phyloP scores from a whole-genome alignment of 2,888 invertebrate genomes.

The Ceramica pisi region DNA sequence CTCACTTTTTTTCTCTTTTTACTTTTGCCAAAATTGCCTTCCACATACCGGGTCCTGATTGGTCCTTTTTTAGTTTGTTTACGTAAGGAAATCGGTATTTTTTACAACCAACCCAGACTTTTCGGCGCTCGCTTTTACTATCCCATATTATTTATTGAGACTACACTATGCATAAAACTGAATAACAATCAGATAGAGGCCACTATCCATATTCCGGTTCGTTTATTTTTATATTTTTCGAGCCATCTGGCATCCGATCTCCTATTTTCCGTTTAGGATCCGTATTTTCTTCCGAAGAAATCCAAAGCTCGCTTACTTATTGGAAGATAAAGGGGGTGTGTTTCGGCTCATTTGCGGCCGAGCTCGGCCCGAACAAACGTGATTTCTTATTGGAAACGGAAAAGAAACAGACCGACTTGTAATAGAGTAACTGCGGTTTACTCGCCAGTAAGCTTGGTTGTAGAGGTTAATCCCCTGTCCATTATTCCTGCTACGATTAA shows the following conservation, averaged over 20 bases:
- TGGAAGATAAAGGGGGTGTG: constrained; percentile 88
- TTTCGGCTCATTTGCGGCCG: constrained; percentile 88
- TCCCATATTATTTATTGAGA: constrained; percentile 79
- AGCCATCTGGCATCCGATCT: constrained; percentile 84
- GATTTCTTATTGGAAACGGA: constrained; percentile 86
- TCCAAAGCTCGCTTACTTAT: constrained; percentile 86
- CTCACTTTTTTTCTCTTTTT: constrained; percentile 77
- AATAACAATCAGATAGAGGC: constrained; percentile 82
- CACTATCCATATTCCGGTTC: constrained; percentile 83
- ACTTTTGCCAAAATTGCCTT: constrained; percentile 77
- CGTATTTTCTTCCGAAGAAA: constrained; percentile 77
- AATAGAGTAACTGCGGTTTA: constrained; percentile 79
- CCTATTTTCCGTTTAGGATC: constrained; percentile 77
- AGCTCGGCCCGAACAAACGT: constrained; percentile 84
- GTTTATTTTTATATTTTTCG: constrained; percentile 87
- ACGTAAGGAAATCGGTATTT: constrained; percentile 71
- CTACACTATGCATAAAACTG: constrained; percentile 79
- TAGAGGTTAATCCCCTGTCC: constrained; percentile 75
- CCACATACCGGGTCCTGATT: constrained; percentile 55
- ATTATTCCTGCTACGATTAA: constrained; percentile 77
- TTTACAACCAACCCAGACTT: constrained; percentile 74
- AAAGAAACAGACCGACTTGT: constrained; percentile 78
- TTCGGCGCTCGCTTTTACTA: constrained; percentile 74
- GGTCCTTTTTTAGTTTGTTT: constrained; percentile 71
- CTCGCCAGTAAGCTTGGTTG: constrained; percentile 70